phyloP scores from a whole-genome alignment of 2,888 invertebrate genomes.

The Cryptus armator region DNA sequence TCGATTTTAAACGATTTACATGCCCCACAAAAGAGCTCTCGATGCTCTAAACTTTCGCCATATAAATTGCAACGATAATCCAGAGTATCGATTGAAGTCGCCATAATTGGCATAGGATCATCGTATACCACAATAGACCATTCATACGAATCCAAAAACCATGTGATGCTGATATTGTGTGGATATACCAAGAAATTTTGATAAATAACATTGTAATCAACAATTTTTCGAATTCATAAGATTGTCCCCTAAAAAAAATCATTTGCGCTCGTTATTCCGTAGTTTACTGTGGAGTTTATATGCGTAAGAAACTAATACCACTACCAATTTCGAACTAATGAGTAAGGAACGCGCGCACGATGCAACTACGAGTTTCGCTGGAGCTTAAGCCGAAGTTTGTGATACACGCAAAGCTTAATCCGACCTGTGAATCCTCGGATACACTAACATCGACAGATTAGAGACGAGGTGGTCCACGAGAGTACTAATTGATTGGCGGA shows the following conservation, averaged over 20 bases:
- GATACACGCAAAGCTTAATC: conserved; percentile 32
- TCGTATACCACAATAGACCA: background rate
- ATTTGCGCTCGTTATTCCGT: background rate
- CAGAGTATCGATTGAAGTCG: background rate
- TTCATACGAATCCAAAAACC: background rate
- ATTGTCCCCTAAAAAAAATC: background rate
- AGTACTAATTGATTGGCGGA: conserved; percentile 56
- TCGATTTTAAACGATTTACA: conserved; percentile 39
- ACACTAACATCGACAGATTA: conserved; percentile 55
- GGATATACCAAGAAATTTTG: background rate
- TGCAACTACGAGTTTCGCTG: conserved; percentile 18
- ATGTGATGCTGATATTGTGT: background rate
- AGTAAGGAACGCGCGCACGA: background rate
- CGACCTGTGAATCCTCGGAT: conserved; percentile 36
- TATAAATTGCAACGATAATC: background rate
- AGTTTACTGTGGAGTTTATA: conserved; percentile 12
- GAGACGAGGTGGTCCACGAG: conserved; percentile 45
- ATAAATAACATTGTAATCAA: too few relatives aligned
- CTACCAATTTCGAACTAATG: conserved; percentile 16
- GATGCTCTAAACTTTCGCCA: background rate
- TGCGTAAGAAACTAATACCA: background rate
- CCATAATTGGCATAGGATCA: background rate
- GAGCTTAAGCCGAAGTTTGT: conserved; percentile 43
- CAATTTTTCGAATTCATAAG: background rate
- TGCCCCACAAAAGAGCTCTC: background rate